Evolutionary conservation across 2,797 vertebrate genomes (phyloP).

Genomic region (Remorina albescens): DNA sequence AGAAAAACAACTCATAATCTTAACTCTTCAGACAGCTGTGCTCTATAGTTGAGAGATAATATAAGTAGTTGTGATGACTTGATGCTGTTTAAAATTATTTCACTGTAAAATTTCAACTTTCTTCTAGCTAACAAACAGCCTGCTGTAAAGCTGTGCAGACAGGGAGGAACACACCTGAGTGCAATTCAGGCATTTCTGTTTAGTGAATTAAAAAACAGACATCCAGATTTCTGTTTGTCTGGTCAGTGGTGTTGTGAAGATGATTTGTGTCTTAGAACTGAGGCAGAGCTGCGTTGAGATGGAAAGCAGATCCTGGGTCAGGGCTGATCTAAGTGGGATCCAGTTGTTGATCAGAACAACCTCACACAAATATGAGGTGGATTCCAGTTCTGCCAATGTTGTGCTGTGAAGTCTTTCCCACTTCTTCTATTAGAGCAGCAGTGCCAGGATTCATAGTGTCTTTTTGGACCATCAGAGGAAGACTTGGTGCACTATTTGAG

Average conservation of each 20-base stretch:
- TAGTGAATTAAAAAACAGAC: constrained; percentile 25
- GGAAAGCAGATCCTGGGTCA: constrained; percentile 2
- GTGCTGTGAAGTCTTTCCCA: constrained; percentile 5
- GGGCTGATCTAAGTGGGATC: neutral
- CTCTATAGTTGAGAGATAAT: neutral
- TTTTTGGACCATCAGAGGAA: constrained; percentile 36
- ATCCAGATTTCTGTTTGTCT: constrained; percentile 33
- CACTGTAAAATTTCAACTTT: neutral
- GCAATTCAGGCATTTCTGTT: constrained; percentile 14
- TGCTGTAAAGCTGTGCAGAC: constrained; percentile 30
- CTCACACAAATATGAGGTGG: too few species aligned
- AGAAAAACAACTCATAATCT: neutral
- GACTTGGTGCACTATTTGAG: constrained; percentile 18
- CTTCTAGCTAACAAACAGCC: neutral
- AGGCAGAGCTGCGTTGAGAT: constrained; percentile 3
- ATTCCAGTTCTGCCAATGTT: constrained; percentile 31
- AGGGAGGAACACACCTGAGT: too few species aligned
- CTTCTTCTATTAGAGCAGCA: constrained; percentile 7
- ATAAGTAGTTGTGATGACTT: neutral
- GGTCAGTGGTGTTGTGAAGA: constrained; percentile 6
- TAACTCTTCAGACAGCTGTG: neutral
- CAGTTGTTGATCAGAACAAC: neutral
- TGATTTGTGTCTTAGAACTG: neutral
- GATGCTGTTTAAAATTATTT: neutral
- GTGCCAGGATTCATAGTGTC: constrained; percentile 36